Evolutionary conservation across 2,888 invertebrate species (phyloP), one percentile per base, ranked within the genome.

Genomic region (Cephus spinipes): DNA sequence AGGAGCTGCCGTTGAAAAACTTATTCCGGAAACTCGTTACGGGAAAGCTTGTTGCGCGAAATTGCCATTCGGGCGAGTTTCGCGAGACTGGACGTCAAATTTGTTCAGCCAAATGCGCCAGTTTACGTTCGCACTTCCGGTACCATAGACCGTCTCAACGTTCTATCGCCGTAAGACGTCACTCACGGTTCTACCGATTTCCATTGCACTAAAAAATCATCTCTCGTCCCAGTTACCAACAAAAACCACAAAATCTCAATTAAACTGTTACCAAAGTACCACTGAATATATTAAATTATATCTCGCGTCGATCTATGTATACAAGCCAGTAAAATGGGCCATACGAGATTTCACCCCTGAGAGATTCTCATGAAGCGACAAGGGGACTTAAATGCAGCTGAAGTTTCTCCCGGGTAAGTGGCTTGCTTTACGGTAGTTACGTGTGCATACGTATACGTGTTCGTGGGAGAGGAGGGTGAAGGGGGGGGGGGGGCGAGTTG

Each of bases 331-430:
- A 71, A 71, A 32, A 71, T 71, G 71, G 71, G 71, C 32, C 71
- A 32, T 71, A 79, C 75, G 79, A 75, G 79, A 75, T 81, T 78
- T 79, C 73, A 76, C 74, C 68, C 73, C 74, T 74, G 73, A 83
- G 82, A 79, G 83, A 78, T 79, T 74, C 81, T 85, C 78, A 71
- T 79, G 76, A 73, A 31, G 68, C 77, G 75, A 80, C 76, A 80
- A 84, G 32, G 83, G 80, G 80, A 76, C 78, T 83, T 81, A 82
- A 85, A 79, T 75, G 78, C 82, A 80, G 81, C 74, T 77, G 40
- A 15, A 55, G 40, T 55, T 55, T 55, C 40, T 55, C 40, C 6
- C 40, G 40, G 73, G 78, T 75, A 81, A 84, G 83, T 83, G 77
- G 80, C 77, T 76, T 76, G 78, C 75, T 74, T 79, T 76, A 75